Base-by-base conservation (phyloP, 1,140 invertebrate genomes). In the Hestina assimilis region DNA sequence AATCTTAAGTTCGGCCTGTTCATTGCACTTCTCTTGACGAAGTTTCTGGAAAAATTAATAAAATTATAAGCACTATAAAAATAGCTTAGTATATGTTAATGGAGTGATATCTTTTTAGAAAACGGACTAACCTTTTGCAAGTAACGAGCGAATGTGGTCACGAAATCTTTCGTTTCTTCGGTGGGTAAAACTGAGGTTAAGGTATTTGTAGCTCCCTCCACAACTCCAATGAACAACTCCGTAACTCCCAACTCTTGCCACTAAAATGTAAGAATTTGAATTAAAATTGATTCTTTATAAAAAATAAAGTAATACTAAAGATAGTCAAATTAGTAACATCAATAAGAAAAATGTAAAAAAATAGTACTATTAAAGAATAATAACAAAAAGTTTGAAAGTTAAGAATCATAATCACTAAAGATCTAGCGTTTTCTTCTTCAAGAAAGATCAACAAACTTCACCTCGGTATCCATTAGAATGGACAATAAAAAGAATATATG, bases 81-180 rank as follows among this genome's bases (percentile, higher is more conserved):
- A 11, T 4, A 38, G 9, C 14, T 11, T 12, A 11, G 1, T 4
- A 38, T 38, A 1, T 6, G 9, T 12, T 38, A 11, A 12, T 38
- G 1, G 9, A 11, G n/a, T 4, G 33, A 12, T 38, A 15, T 38
- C 14, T 15, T 38, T 38, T 38, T n/a, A n/a, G n/a, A n/a, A n/a
- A n/a, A n/a, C n/a, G n/a, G n/a, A n/a, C n/a, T n/a, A 14, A 90
- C 89, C 89, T 93, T 93, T 33, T 91, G 75, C 3, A 93, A 59
- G 69, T 95, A 95, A 19, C 90, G 54, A 65, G 68, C 64, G 21
- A 91, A 66, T 1, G 81, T 75, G 28, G 89, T 83, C 7, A 91
- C 68, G 51, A 94, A 86, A n/a, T 89, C 83, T 62, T 87, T 90
- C 1, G 90, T 59, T 58, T 93, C 92, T 6, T 91, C 83, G 2